Evolutionary conservation across 2,888 invertebrate species (phyloP).

Genomic region (Zygothrica quintamaculata): DNA sequence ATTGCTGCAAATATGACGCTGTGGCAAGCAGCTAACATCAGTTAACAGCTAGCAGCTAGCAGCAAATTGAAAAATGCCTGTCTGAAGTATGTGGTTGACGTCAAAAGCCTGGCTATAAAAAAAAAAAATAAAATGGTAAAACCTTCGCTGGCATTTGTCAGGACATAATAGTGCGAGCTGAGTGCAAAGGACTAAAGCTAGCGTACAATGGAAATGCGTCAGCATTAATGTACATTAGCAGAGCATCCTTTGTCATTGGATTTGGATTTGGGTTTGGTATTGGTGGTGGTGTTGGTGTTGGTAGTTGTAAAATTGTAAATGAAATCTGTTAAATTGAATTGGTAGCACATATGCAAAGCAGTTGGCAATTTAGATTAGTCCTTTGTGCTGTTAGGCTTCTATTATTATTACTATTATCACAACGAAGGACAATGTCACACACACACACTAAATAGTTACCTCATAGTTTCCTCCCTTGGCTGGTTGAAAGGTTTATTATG

Average conservation of each 20-base stretch:
- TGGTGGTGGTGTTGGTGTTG: background rate
- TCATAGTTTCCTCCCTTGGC: too few species aligned
- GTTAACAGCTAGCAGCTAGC: too few species aligned
- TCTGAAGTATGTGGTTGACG: slow-evolving; percentile 53
- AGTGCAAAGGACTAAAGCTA: background rate
- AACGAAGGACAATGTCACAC: too few species aligned
- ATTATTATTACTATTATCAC: too few species aligned
- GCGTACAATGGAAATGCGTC: too few species aligned
- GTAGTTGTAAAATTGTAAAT: slow-evolving; percentile 17
- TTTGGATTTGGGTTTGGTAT: too few species aligned
- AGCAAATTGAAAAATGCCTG: slow-evolving; percentile 49
- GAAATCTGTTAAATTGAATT: slow-evolving; percentile 7
- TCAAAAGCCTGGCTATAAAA: slow-evolving; percentile 33
- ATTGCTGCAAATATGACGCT: too few species aligned
- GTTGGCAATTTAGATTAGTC: background rate
- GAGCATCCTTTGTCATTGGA: background rate
- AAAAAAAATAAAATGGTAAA: too few species aligned
- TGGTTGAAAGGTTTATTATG: too few species aligned
- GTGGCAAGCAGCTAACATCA: too few species aligned
- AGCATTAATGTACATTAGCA: slow-evolving; percentile 9
- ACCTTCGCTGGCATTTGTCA: background rate
- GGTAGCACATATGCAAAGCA: too few species aligned
- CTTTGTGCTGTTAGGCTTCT: background rate
- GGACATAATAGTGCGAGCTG: background rate
- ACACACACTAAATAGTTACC: too few species aligned